Conservation (phyloP, 2,888 invertebrate genomes). For the Rhagophthalmus giganteus region DNA sequence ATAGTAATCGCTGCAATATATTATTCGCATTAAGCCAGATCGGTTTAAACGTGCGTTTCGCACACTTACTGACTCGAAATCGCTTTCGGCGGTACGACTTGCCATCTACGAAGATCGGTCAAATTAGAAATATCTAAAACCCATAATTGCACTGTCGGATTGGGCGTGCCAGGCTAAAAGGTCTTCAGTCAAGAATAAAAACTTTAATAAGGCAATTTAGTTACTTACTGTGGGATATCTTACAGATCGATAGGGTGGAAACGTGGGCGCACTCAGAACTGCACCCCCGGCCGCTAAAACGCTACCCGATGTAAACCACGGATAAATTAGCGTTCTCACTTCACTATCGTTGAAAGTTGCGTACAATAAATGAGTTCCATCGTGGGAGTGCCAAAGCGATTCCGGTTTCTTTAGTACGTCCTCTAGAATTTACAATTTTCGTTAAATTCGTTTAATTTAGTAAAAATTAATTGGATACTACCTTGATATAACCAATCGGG, state of each 20-base stretch:
- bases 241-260: conserved; percentile 78
- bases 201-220: conserved; percentile 7
- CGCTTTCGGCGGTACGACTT: conserved; percentile 73
- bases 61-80: conserved; percentile 78
- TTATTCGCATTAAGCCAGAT: background rate
- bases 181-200: conserved; percentile 10
- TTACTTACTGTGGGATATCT: conserved; percentile 78
- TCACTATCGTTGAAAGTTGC: conserved; percentile 83
- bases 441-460: no score
- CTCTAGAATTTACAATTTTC: no score
- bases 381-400: conserved; percentile 85
- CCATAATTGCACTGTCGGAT: conserved; percentile 83
- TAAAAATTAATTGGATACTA: no score
- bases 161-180: conserved; percentile 76
- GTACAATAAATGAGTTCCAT: conserved; percentile 82
- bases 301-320: conserved; percentile 76
- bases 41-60: conserved; percentile 1
- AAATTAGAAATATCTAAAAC: conserved; percentile 75
- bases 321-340: conserved; percentile 77
- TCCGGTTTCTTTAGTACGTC: conserved; percentile 81
- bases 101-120: conserved; percentile 65
- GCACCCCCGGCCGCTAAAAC: conserved; percentile 63
- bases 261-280: conserved; percentile 59
- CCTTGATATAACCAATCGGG: conserved; percentile 98
- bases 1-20: conserved; percentile 78